Percentiles rank a stretch among this genome's conserved stretches.
These are phyloP conservation scores for Pardosa pseudoannulata DNA, from an alignment of 2,888 invertebrate genomes.

Conservation along the genomic window DNA sequence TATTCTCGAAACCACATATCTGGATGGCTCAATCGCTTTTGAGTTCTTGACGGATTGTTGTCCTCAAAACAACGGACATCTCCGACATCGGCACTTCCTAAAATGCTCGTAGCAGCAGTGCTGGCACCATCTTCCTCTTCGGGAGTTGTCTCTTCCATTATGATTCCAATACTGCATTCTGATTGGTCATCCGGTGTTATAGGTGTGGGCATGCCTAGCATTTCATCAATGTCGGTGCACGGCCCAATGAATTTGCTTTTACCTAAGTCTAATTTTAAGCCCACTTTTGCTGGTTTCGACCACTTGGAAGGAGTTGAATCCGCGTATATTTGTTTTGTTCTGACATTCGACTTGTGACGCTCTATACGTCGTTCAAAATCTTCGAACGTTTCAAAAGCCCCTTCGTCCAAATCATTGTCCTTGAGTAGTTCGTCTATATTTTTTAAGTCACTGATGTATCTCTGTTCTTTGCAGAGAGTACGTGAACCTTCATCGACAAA, in stretches of 20 bases:
- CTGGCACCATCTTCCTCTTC: conserved; percentile 28
- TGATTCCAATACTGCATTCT: background rate
- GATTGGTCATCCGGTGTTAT: conserved; percentile 32
- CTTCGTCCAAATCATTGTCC: conserved; percentile 14
- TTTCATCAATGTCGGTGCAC: conserved; percentile 54
- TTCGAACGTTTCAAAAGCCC: conserved; percentile 53
- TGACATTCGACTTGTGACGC: conserved; percentile 25
- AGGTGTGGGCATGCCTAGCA: conserved; percentile 35
- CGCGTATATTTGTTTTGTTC: background rate
- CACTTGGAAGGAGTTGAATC: background rate
- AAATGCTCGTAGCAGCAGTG: conserved; percentile 22
- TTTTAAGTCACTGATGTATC: conserved; percentile 2
- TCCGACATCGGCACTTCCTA: conserved; percentile 5
- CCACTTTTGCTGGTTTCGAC: conserved; percentile 15
- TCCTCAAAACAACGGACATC: conserved; percentile 18
- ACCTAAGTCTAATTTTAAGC: conserved; percentile 11
- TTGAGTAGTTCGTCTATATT: conserved; percentile 50
- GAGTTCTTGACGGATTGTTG: background rate
- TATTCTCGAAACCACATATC: background rate
- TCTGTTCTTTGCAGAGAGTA: background rate
- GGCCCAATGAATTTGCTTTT: conserved; percentile 21
- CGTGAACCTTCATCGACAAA: background rate
- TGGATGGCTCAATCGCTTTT: background rate
- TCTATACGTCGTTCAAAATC: conserved; percentile 52
- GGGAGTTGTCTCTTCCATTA: background rate